phyloP scores from a whole-genome alignment of 2,797 vertebrate genomes.

The Gobio occitaniae region DNA sequence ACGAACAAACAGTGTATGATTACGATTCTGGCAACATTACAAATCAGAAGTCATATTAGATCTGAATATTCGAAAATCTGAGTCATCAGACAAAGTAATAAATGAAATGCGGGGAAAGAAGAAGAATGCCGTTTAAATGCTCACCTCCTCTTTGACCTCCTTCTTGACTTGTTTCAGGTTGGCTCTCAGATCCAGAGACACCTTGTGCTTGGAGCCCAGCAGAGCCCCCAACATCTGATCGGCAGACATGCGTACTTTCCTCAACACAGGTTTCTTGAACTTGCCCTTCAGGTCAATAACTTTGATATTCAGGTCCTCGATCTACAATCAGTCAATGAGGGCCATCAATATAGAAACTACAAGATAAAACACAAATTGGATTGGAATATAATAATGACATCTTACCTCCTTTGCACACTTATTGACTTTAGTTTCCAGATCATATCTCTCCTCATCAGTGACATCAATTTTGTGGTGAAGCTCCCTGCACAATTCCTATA shows the following conservation, averaged over 20 bases:
- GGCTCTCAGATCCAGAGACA: constrained; percentile 88
- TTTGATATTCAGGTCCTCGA: constrained; percentile 89
- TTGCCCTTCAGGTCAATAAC: constrained; percentile 89
- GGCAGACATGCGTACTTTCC: constrained; percentile 87
- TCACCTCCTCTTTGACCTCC: constrained; percentile 84
- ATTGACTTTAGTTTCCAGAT: constrained; percentile 87
- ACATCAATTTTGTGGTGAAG: constrained; percentile 88
- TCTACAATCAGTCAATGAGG: constrained; percentile 66
- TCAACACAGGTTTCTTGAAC: constrained; percentile 86
- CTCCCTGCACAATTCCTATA: constrained; percentile 88
- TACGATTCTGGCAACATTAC: no score
- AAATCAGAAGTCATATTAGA: no score
- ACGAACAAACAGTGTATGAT: no score
- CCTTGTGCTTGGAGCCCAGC: constrained; percentile 91
- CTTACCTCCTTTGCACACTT: constrained; percentile 91
- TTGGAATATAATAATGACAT: neutral
- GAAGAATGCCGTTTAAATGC: constrained; percentile 6
- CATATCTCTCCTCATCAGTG: constrained; percentile 92
- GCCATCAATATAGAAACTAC: neutral
- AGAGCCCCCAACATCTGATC: constrained; percentile 88
- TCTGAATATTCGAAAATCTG: no score
- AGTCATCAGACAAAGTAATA: neutral
- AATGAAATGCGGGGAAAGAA: neutral
- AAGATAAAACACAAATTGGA: neutral
- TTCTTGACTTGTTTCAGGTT: constrained; percentile 92